Evolutionary conservation across 92 coral and sea anemone species (phyloP).

Genomic region (Ricordea florida): DNA sequence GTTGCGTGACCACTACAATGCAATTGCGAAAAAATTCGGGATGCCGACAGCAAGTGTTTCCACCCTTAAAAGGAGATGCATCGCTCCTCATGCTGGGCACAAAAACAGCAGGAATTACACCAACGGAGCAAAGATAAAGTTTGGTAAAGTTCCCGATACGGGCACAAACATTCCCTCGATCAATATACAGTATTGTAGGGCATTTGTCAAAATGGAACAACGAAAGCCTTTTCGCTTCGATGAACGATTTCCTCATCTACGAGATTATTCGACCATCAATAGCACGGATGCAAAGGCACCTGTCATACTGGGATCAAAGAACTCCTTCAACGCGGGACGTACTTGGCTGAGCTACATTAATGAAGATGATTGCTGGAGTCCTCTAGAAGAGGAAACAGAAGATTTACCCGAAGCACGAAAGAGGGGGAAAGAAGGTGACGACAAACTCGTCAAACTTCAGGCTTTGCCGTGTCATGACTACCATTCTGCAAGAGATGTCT

Average conservation of each 20-base stretch:
- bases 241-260: slow-evolving; percentile 20
- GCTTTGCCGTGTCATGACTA: slow-evolving; percentile 26
- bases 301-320: slow-evolving; percentile 21
- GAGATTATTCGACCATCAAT: slow-evolving; percentile 1
- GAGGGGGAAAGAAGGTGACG: neutral
- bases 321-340: slow-evolving; percentile 10
- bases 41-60: slow-evolving; percentile 27
- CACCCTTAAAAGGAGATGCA: slow-evolving; percentile 15
- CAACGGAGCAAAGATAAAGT: slow-evolving; percentile 22
- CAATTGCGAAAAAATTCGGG: neutral
- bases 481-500: slow-evolving; percentile 20
- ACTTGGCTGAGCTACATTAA: slow-evolving; percentile 20
- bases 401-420: neutral
- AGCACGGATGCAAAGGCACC: slow-evolving; percentile 33
- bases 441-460: neutral
- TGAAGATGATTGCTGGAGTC: slow-evolving; percentile 26
- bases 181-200: slow-evolving; percentile 33
- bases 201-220: slow-evolving; percentile 29
- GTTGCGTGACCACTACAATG: slow-evolving; percentile 6
- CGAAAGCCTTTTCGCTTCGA: slow-evolving; percentile 38
- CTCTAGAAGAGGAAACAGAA: neutral
- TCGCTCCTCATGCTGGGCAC: slow-evolving; percentile 23
- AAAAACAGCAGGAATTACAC: slow-evolving; percentile 11
- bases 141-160: slow-evolving; percentile 29
- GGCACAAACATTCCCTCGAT: slow-evolving; percentile 10